Percentiles rank a stretch among this genome's conserved stretches.
phyloP scores from a whole-genome alignment of 2,113 vertebrate genomes.

The Lota lota region DNA sequence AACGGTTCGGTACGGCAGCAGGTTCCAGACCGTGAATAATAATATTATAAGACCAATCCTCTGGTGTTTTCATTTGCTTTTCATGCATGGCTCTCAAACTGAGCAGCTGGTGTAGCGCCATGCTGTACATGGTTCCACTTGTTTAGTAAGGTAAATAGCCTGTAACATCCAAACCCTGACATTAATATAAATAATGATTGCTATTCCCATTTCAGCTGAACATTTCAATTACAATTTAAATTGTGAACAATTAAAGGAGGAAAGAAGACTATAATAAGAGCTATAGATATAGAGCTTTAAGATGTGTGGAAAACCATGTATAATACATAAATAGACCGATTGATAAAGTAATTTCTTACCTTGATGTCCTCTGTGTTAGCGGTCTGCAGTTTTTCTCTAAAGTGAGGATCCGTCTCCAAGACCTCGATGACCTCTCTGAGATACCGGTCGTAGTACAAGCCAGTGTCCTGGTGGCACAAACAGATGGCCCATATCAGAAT shows the following conservation, averaged over 20 bases:
- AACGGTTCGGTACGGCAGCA: too few species aligned
- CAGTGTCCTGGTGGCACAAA: conserved; percentile 77
- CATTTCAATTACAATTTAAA: too few species aligned
- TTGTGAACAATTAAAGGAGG: background rate
- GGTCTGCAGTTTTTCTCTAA: conserved; percentile 87
- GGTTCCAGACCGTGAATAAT: too few species aligned
- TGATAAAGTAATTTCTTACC: conserved; percentile 51
- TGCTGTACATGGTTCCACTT: too few species aligned
- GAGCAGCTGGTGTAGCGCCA: too few species aligned
- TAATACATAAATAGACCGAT: background rate
- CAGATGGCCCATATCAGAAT: background rate
- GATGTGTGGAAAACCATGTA: conserved; percentile 4
- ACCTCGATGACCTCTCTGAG: conserved; percentile 89
- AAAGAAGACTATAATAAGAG: background rate
- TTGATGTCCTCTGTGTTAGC: conserved; percentile 91
- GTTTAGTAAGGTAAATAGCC: too few species aligned
- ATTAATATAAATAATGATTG: too few species aligned
- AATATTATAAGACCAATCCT: too few species aligned
- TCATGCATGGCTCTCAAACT: too few species aligned
- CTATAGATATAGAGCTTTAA: background rate
- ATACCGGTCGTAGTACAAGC: conserved; percentile 88
- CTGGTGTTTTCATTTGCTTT: too few species aligned
- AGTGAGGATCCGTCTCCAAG: conserved; percentile 88
- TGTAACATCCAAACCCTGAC: too few species aligned
- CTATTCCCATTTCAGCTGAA: too few species aligned